A percentile compares a stretch with the other conserved stretches of the same genome.
phyloP scores from a whole-genome alignment of 1,140 invertebrate genomes.

The Bombus picipes region DNA sequence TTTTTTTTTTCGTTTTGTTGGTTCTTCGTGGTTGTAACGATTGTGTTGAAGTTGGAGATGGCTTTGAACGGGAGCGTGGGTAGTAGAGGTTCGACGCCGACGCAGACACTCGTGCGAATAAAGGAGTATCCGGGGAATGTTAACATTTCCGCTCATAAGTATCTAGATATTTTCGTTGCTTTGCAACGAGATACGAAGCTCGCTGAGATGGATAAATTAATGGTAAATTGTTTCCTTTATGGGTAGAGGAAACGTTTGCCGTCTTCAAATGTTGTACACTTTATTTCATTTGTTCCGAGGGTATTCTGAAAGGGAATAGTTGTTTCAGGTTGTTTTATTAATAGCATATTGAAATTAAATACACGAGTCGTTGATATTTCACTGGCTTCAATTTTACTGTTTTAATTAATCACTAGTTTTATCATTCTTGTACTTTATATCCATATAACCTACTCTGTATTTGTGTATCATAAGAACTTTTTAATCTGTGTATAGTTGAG shows the following conservation, averaged over 20 bases:
- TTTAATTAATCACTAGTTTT: not conserved
- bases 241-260: not conserved
- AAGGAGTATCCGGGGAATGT: not conserved
- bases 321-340: not conserved
- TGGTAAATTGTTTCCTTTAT: not conserved
- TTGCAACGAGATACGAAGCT: not conserved
- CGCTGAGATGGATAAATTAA: not conserved
- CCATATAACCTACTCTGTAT: not conserved
- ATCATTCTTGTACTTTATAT: not conserved
- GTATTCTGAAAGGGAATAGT: not conserved
- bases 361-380: not conserved
- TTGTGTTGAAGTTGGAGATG: not conserved
- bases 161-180: not conserved
- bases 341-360: not conserved
- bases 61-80: too few relatives aligned
- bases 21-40: not conserved
- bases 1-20: not conserved
- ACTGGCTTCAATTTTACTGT: not conserved
- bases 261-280: not conserved
- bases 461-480: not conserved
- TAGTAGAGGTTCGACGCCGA: not conserved
- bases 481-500: not conserved
- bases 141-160: not conserved
- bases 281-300: not conserved
- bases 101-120: not conserved